Percentiles rank a stretch among this genome's conserved stretches.
Evolutionary conservation across 2,113 vertebrate species (phyloP).

Genomic region (Onychorhynchus coronatus): DNA sequence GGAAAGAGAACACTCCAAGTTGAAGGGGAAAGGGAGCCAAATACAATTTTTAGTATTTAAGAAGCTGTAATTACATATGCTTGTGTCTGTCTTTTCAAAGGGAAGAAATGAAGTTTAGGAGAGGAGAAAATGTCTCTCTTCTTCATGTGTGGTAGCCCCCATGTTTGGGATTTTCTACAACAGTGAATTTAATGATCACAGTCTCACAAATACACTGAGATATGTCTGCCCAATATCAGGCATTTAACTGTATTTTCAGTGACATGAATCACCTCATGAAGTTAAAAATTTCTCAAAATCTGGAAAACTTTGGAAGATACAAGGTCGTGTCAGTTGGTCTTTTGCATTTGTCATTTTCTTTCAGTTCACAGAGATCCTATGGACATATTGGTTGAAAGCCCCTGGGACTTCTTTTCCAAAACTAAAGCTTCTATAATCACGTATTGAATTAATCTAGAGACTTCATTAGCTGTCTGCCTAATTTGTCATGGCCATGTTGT

Average conservation of each 20-base stretch:
- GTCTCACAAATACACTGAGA: neutral
- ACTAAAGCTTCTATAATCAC: neutral
- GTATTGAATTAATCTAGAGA: neutral
- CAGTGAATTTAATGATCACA: neutral
- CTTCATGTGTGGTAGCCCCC: neutral
- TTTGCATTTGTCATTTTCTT: neutral
- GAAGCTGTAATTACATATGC: neutral
- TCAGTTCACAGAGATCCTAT: neutral
- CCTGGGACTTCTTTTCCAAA: neutral
- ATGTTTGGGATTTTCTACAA: neutral
- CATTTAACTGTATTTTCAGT: neutral
- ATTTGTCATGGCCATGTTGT: neutral
- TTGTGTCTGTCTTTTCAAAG: neutral
- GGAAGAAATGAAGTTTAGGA: neutral
- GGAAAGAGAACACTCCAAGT: neutral
- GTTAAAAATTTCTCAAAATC: neutral
- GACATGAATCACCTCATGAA: neutral
- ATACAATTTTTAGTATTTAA: neutral
- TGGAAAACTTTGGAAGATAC: neutral
- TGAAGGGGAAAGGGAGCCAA: neutral
- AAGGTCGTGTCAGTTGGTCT: neutral
- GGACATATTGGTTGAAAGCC: neutral
- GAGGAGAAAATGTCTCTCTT: neutral
- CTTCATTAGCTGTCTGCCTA: neutral
- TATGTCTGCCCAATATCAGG: rapidly evolving